Percentiles rank a stretch among this genome's conserved stretches.
Conservation (phyloP, 2,797 vertebrate genomes). For the Pogonophryne albipinna region DNA sequence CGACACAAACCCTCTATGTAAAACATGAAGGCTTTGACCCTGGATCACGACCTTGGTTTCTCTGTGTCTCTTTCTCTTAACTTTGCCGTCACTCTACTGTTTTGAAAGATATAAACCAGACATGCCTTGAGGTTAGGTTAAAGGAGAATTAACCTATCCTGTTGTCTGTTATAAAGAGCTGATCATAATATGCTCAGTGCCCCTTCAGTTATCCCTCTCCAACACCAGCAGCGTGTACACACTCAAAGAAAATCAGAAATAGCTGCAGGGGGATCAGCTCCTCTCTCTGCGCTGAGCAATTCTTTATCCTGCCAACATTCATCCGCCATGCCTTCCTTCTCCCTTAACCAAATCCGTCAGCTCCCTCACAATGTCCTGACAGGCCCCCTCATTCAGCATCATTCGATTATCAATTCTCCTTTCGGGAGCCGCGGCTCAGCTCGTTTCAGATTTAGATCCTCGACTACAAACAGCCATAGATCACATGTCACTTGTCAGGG, state of each 20-base stretch:
- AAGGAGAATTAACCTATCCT: conserved; percentile 15
- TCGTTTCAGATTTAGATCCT: conserved; percentile 79
- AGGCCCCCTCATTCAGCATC: conserved; percentile 81
- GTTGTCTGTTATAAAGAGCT: conserved; percentile 37
- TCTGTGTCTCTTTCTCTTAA: conserved; percentile 9
- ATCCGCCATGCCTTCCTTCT: conserved; percentile 79
- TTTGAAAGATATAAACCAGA: conserved; percentile 8
- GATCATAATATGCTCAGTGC: conserved; percentile 36
- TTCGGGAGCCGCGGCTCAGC: conserved; percentile 71
- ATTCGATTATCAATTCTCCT: conserved; percentile 85
- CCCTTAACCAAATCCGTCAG: conserved; percentile 80
- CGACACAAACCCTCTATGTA: not conserved
- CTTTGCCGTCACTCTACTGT: not conserved
- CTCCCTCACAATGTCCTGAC: conserved; percentile 78
- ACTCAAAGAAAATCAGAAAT: conserved; percentile 70
- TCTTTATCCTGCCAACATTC: conserved; percentile 82
- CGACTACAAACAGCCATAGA: conserved; percentile 74
- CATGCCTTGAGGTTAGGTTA: conserved; percentile 18
- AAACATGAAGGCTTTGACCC: conserved; percentile 6
- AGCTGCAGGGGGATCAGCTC: conserved; percentile 68
- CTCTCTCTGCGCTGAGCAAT: conserved; percentile 67
- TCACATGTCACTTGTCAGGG: conserved; percentile 81
- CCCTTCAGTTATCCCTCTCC: conserved; percentile 36
- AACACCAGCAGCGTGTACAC: conserved; percentile 59
- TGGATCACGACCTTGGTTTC: not conserved